Percentiles rank a stretch among this genome's conserved stretches.
Evolutionary conservation across 2,113 vertebrate species (phyloP).

Genomic region (Blennius ocellaris): DNA sequence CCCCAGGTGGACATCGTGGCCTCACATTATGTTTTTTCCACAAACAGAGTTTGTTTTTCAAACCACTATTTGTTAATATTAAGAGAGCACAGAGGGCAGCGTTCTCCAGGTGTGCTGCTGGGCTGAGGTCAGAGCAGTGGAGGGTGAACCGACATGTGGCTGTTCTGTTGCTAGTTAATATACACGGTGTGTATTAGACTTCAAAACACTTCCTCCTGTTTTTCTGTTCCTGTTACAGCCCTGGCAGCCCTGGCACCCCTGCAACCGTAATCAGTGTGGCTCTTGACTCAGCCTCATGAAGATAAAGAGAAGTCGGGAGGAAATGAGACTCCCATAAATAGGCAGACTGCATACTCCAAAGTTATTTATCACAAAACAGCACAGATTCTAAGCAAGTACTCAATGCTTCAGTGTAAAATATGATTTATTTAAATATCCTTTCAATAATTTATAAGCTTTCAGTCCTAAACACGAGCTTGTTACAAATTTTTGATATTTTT

Average conservation of each 20-base stretch:
- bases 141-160: background rate
- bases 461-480: background rate
- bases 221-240: background rate
- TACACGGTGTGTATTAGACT: background rate
- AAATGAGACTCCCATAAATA: background rate
- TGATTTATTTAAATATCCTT: background rate
- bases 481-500: too few relatives aligned
- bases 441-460: background rate
- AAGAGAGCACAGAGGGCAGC: background rate
- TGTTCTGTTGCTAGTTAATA: background rate
- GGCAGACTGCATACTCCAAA: background rate
- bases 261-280: background rate
- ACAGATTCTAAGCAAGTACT: background rate
- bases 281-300: background rate
- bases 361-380: background rate
- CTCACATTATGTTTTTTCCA: background rate
- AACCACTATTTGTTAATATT: background rate
- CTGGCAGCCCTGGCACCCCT: background rate
- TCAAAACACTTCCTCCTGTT: background rate
- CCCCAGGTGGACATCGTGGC: background rate
- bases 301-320: background rate
- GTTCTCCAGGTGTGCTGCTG: constrained; percentile 8
- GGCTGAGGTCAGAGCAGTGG: background rate
- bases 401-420: background rate
- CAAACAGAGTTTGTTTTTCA: background rate